Evolutionary conservation across 2,888 invertebrate genomes (phyloP), one percentile per base, ranked within the genome.

Genomic region (Ectemnius lituratus): DNA sequence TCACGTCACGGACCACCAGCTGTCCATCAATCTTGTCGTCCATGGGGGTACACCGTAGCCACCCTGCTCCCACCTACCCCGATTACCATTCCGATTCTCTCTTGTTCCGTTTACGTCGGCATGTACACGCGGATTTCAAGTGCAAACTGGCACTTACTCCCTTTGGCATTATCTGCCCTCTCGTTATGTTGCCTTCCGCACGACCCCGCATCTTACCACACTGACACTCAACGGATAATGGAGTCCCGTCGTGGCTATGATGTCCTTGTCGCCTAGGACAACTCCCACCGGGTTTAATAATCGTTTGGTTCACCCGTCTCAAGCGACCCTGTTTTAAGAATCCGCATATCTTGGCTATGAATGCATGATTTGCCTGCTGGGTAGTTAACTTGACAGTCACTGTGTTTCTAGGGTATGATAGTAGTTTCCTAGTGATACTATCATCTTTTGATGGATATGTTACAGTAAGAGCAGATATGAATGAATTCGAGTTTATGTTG

Each of bases 11-110:
- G 88, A 85, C 85, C 86, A 85, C 85, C 84, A 82, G 74, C 84
- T 87, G 89, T 88, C 89, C 86, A 87, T 89, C 89, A 89, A 84
- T 88, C 76, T 85, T 81, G 82, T 75, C 84, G 75, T 79, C 75
- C 85, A 81, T 57, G 80, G 78, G 79, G 79, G 70, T 72, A 64
- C 52, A 52, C 61, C 70, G 37, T 37, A 37, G 37, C 37, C 37
- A 6, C 11, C 37, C 37, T 37, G 0, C 37, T 6, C 37, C 37
- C 8, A 37, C 37, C 37, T 2, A 2, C 23, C 23, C 23, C 23
- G 23, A 23, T 23, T 23, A 23, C 37, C 37, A 37, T 37, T 37
- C 37, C 37, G 37, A 37, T 37, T 37, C 37, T 62, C 76, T 81
- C 80, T 84, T 80, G 80, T 86, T 88, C 84, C 80, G 86, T 86